phyloP scores from a whole-genome alignment of 2,797 vertebrate genomes.

The Pseudochromis fuscus region DNA sequence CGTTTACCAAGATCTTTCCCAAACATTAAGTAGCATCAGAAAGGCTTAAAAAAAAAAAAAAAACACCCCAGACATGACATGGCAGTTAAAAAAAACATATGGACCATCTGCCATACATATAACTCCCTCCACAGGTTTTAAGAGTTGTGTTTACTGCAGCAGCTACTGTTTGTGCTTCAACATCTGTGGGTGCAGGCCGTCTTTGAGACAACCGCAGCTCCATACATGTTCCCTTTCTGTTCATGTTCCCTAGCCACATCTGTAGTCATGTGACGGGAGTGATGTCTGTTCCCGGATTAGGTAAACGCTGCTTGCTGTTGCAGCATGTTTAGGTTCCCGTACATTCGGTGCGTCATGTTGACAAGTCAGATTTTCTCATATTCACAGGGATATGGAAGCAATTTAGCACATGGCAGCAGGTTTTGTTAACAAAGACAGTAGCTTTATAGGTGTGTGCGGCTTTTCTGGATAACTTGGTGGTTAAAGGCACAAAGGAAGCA shows the following conservation, averaged over 20 bases:
- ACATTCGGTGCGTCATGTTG: constrained; percentile 32
- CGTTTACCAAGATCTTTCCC: constrained; percentile 22
- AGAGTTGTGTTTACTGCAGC: constrained; percentile 47
- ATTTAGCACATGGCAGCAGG: constrained; percentile 34
- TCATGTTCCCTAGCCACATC: constrained; percentile 63
- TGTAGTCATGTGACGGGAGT: constrained; percentile 49
- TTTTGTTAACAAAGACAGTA: constrained; percentile 44
- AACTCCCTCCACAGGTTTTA: constrained; percentile 42
- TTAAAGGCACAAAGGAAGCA: constrained; percentile 46
- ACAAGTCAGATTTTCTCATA: constrained; percentile 25
- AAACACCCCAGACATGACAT: constrained; percentile 36
- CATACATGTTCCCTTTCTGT: constrained; percentile 57
- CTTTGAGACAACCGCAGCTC: constrained; percentile 43
- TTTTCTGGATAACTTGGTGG: constrained; percentile 25
- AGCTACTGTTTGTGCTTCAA: constrained; percentile 49
- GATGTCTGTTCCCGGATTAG: constrained; percentile 52
- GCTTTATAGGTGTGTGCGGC: constrained; percentile 13
- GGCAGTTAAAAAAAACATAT: constrained; percentile 29
- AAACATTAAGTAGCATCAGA: constrained; percentile 25
- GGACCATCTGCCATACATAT: constrained; percentile 50
- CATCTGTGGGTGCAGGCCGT: constrained; percentile 45
- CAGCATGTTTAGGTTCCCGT: constrained; percentile 41
- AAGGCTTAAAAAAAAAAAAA: constrained; percentile 41
- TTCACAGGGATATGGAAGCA: constrained; percentile 31
- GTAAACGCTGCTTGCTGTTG: constrained; percentile 42